Evolutionary conservation across 92 coral and sea anemone species (phyloP).

Genomic region (Parazoanthus atlanticus): DNA sequence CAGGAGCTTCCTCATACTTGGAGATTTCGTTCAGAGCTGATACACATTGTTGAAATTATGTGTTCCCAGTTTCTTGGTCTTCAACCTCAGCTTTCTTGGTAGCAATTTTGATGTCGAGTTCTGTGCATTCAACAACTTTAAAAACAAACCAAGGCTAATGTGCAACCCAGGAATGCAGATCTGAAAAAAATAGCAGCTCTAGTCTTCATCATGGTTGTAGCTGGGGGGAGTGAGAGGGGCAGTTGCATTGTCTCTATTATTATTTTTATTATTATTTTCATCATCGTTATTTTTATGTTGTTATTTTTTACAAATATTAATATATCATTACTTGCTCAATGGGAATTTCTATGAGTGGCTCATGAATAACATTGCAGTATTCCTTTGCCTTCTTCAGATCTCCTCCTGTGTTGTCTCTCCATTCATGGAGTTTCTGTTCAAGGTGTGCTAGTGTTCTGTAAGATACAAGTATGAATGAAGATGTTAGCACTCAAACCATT

Average conservation of each 20-base stretch:
- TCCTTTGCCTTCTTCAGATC: constrained; percentile 26
- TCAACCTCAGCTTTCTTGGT: background rate
- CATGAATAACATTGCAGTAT: constrained; percentile 7
- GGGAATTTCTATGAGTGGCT: constrained; percentile 2
- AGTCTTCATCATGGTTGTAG: background rate
- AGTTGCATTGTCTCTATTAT: no score
- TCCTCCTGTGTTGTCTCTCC: background rate
- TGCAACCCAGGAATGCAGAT: constrained; percentile 36
- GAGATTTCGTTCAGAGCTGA: background rate
- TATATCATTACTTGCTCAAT: constrained; percentile 11
- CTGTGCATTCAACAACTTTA: constrained; percentile 9
- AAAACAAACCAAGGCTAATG: constrained; percentile 21
- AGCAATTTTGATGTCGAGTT: background rate
- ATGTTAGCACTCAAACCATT: no score
- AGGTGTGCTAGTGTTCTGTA: background rate
- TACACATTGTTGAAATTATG: background rate
- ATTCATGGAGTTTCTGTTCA: background rate
- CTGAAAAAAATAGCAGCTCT: background rate
- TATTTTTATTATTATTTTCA: background rate
- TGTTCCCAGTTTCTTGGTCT: background rate
- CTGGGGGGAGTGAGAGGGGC: no score
- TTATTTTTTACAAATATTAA: background rate
- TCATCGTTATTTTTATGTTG: no score
- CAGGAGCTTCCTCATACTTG: background rate
- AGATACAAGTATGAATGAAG: no score